Evolutionary conservation across 2,888 invertebrate species (phyloP), one percentile per base, ranked within the genome.

Genomic region (Amorpha juglandis): DNA sequence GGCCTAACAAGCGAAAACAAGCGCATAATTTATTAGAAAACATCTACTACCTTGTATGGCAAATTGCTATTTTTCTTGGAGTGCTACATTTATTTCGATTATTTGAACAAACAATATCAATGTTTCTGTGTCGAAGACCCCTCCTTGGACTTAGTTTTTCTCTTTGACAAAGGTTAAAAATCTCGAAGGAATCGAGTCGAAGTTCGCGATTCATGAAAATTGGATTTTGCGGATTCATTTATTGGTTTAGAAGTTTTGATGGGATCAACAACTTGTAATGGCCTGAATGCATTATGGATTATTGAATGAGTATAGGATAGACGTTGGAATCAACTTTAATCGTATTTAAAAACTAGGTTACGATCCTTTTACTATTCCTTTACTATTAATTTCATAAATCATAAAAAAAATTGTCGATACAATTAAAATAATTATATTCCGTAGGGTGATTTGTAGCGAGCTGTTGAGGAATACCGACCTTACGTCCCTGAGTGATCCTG

Each of bases 201-300:
- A 65, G 58, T 48, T 65, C 9, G 27, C 48, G 38, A 35, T 55
- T 48, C 64, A 47, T 35, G n/a, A 7, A 52, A 64, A 63, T 63
- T 35, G 50, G 47, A 6, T 45, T 47, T 11, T 48, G 53, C 64
- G 53, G 55, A 64, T 21, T 38, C 27, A 52, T 19, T 50, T 21
- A 9, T 42, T 45, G 45, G 27, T 19, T 53, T 27, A 9, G 11
- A 51, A 63, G 7, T 45, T 7, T 0, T 11, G 47, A 35, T 45
- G 55, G 35, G 55, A 48, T 64, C 55, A 64, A 64, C 33, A 64
- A 55, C 55, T 64, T 58, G 9, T 35, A 27, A 38, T 42, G 58
- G 11, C 42, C 58, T 42, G 58, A 42, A 19, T 58, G 58, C 42
- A 58, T 58, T 58, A 58, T 58, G 38, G 58, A 58, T 42, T 58